Evolutionary conservation across 2,113 vertebrate species (phyloP).

Genomic region (Oophaga pumilio): DNA sequence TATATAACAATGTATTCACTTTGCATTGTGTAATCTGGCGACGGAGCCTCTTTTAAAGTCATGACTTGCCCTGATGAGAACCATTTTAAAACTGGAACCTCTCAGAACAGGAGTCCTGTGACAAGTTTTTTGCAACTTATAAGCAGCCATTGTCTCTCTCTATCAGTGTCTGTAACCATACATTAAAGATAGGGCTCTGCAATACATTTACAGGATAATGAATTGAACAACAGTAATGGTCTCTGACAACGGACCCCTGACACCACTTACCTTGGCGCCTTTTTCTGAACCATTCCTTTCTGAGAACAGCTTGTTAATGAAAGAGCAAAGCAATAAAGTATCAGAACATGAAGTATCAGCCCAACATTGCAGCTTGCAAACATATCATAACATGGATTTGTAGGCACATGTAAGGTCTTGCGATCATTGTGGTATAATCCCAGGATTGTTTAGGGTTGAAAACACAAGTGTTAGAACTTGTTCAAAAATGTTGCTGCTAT

Average conservation of each 20-base stretch:
- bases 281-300: constrained; percentile 58
- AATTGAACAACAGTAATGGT: neutral
- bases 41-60: too few species aligned
- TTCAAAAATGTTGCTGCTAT: neutral
- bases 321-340: constrained; percentile 48
- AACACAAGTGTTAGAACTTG: neutral
- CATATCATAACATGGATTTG: neutral
- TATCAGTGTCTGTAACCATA: too few species aligned
- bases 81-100: too few species aligned
- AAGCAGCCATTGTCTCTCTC: too few species aligned
- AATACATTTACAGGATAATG: too few species aligned
- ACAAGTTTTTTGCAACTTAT: too few species aligned
- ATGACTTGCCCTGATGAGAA: too few species aligned
- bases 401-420: neutral
- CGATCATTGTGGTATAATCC: neutral
- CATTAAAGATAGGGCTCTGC: too few species aligned
- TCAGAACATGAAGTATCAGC: constrained; percentile 21
- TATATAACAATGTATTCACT: too few species aligned
- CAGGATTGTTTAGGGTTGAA: neutral
- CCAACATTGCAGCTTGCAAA: neutral
- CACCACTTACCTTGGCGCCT: constrained; percentile 74
- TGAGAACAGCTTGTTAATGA: constrained; percentile 67
- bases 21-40: too few species aligned
- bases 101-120: too few species aligned
- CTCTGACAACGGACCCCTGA: constrained; percentile 60